These are phyloP conservation scores for Microplitis manilae DNA, from an alignment of 2,888 invertebrate genomes.

Conservation along the genomic window DNA sequence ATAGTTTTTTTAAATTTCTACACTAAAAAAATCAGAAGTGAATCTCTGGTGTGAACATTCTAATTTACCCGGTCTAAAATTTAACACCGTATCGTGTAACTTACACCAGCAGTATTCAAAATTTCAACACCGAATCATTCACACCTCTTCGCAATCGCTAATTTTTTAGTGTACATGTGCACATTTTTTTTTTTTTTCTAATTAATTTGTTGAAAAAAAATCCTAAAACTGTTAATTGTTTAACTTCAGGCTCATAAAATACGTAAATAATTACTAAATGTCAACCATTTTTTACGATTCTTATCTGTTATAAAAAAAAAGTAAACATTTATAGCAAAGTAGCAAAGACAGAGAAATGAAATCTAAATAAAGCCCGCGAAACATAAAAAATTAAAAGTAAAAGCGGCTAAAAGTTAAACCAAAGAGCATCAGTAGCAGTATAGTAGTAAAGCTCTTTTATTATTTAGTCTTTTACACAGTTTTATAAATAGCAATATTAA, in stretches of 20 bases:
- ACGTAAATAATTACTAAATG: not conserved
- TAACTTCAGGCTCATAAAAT: not conserved
- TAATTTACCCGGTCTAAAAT: no score
- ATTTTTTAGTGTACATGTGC: no score
- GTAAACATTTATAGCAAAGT: not conserved
- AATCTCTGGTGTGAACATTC: no score
- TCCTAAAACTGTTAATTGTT: no score
- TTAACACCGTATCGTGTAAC: no score
- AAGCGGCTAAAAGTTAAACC: not conserved
- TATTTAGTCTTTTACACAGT: slow-evolving; percentile 7
- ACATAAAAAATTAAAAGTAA: not conserved
- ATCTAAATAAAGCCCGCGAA: not conserved
- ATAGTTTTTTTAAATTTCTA: no score
- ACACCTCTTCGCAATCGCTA: no score
- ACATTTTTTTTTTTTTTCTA: no score
- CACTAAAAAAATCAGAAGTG: no score
- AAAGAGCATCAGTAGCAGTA: not conserved
- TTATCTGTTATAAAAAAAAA: not conserved
- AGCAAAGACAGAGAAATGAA: not conserved
- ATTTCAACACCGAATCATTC: no score
- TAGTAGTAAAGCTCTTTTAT: not conserved
- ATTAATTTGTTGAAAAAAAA: no score
- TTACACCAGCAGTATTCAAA: no score
- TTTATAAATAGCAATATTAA: slow-evolving; percentile 30
- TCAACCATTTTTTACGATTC: not conserved